Conservation (phyloP, 2,888 invertebrate genomes). For the Osedax fenrisi region DNA sequence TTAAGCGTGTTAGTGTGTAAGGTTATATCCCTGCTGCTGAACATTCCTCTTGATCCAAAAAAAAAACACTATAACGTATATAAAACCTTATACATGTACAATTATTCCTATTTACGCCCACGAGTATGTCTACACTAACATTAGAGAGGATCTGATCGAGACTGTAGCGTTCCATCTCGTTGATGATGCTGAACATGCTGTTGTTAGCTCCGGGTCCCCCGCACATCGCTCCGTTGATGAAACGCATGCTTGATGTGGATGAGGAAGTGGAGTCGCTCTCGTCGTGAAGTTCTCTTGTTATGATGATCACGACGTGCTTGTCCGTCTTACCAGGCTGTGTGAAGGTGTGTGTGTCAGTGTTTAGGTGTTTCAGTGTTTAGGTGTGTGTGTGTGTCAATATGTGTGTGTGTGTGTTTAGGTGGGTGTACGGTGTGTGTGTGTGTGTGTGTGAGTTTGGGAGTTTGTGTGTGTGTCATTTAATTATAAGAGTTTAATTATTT, state of each 20-base stretch:
- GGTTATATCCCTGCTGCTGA: too few species aligned
- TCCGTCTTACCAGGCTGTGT: conserved; percentile 18
- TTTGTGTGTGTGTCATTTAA: too few species aligned
- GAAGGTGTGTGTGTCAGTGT: neutral
- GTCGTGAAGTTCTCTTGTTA: conserved; percentile 36
- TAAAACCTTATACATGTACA: too few species aligned
- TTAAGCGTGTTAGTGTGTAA: too few species aligned
- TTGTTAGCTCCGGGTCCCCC: neutral
- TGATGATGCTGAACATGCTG: neutral
- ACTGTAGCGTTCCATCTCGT: neutral
- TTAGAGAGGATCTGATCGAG: neutral
- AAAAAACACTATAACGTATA: too few species aligned
- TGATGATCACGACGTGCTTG: conserved; percentile 39
- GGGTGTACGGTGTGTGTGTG: neutral
- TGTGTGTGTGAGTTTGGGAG: neutral
- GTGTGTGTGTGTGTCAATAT: neutral
- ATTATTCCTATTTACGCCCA: too few species aligned
- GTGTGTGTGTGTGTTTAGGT: neutral
- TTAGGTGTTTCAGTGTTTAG: neutral
- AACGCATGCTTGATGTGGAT: neutral
- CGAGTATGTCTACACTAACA: neutral
- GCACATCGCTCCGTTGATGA: neutral
- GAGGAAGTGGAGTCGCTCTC: neutral
- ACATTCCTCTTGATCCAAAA: too few species aligned
- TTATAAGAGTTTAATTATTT: too few species aligned